Evolutionary conservation across 2,888 invertebrate species (phyloP), one percentile per base, ranked within the genome.

Genomic region (Drosophila colorata): DNA sequence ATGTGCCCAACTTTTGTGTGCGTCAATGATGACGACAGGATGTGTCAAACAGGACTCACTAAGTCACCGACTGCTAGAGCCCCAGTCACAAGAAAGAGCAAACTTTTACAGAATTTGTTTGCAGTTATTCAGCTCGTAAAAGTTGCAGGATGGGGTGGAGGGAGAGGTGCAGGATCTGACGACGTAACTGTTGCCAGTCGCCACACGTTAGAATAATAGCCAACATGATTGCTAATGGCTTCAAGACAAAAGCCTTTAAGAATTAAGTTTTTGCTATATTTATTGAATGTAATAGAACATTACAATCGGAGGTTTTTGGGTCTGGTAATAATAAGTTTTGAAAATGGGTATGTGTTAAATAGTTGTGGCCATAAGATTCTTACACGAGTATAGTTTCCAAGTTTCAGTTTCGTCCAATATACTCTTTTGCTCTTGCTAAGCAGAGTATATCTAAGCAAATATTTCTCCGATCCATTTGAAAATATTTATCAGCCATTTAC

Each of bases 21-120:
- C 58, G 13, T 33, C 78, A 59, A 37, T 57, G 65, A 59, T 41
- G 83, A 40, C 60, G 74, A 81, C 82, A 80, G 80, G 85, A 85
- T 69, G 71, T 80, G 86, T 81, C 82, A 71, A 81, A 68, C 74
- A 59, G 73, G 73, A 65, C 72, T 64, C 53, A 44, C 35, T 51
- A 55, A 60, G 14, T 51, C 49, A 57, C 37, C 44, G 37, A 28
- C 11, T 18, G 31, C n/a, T 33, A 33, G 9, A 31, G 47, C n/a
- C 58, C 23, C 18, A 35, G 35, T 20, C 48, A 55, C 2, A 18
- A 14, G 43, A 9, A 38, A 38, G 16, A 25, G 25, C 13, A 70
- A 78, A 78, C 37, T 81, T 78, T 78, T 60, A 16, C 38, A 40
- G 44, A 80, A 80, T 80, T 63, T 74, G 74, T 78, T 65, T 67